Percentiles rank a stretch among this genome's conserved stretches.
phyloP scores from a whole-genome alignment of 2,888 invertebrate species.

The Orthosia gothica region DNA sequence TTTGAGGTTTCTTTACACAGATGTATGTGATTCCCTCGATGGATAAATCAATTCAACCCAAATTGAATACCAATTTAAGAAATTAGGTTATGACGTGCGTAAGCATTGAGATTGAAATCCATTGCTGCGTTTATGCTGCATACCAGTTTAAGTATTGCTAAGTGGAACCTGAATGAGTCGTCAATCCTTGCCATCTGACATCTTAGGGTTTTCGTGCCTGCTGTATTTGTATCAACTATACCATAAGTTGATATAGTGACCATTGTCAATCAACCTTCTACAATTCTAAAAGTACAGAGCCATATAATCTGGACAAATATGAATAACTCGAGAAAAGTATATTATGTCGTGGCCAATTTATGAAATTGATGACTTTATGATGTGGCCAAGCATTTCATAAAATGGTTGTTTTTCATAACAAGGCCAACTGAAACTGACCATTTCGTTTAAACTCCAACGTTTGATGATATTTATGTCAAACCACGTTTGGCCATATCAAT shows the following conservation, averaged over 20 bases:
- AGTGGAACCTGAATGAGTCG: slow-evolving; percentile 1
- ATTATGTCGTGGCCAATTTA: too few relatives aligned
- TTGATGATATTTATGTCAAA: too few relatives aligned
- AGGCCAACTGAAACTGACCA: too few relatives aligned
- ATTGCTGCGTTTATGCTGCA: slow-evolving; percentile 11
- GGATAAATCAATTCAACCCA: slow-evolving; percentile 57
- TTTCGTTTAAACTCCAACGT: too few relatives aligned
- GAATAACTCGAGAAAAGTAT: too few relatives aligned
- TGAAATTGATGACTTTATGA: too few relatives aligned
- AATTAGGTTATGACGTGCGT: slow-evolving; percentile 55
- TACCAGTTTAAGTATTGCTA: slow-evolving; percentile 19
- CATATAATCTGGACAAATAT: too few relatives aligned
- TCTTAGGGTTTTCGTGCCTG: too few relatives aligned
- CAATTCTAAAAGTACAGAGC: not conserved
- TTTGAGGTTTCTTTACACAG: not conserved
- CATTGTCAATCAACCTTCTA: not conserved
- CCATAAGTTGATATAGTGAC: not conserved
- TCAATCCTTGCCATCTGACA: not conserved
- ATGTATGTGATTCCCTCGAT: slow-evolving; percentile 26
- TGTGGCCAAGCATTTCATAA: too few relatives aligned
- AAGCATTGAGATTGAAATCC: slow-evolving; percentile 47
- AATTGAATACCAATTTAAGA: slow-evolving; percentile 59
- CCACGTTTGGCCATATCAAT: too few relatives aligned
- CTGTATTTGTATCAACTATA: not conserved
- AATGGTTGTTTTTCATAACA: too few relatives aligned